Evolutionary conservation across 2,888 invertebrate species (phyloP), one percentile per base, ranked within the genome.

Genomic region (Caenorhabditis macrosperma): DNA sequence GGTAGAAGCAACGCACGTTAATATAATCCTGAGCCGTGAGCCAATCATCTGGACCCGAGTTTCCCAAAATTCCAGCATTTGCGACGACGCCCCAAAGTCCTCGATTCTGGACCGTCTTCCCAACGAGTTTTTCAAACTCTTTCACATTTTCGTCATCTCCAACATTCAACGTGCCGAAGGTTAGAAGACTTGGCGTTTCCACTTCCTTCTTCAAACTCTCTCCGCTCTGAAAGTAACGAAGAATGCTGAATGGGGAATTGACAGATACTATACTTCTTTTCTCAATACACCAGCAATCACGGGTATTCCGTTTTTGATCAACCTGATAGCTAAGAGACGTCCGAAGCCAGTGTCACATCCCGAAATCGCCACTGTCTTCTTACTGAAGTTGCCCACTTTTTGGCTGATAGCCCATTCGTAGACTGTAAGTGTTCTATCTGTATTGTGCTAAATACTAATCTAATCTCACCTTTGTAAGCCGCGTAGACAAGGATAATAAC

Each of bases 41-140:
- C 90, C 90, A 91, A 78, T 91, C 91, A 41, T 88, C 85, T 0
- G 87, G 88, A 7, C 89, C 89, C 7, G 88, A 81, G 28, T 84
- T 81, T 52, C 87, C 86, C 2, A 85, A 76, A 35, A 87, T 84
- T 54, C 89, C 89, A 12, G 89, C 89, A 69, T 89, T 89, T 57
- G 87, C 87, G 12, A 89, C 88, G n/a, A 89, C 63, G 57, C 86
- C 88, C 82, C 87, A 83, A 1, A 89, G 38, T 12, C 82, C 76
- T 22, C 54, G 20, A 17, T 38, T 44, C 10, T 74, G 74, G 0
- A 83, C 77, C 15, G 60, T 78, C 22, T 75, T 67, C 33, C 80
- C 85, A 17, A 88, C 87, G 15, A 84, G 67, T 1, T 74, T 63
- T 4, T 60, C 75, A 17, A 86, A 87, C 33, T 74, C 67, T 50